phyloP scores from a whole-genome alignment of 2,888 invertebrate genomes.

The Amaurobius ferox region DNA sequence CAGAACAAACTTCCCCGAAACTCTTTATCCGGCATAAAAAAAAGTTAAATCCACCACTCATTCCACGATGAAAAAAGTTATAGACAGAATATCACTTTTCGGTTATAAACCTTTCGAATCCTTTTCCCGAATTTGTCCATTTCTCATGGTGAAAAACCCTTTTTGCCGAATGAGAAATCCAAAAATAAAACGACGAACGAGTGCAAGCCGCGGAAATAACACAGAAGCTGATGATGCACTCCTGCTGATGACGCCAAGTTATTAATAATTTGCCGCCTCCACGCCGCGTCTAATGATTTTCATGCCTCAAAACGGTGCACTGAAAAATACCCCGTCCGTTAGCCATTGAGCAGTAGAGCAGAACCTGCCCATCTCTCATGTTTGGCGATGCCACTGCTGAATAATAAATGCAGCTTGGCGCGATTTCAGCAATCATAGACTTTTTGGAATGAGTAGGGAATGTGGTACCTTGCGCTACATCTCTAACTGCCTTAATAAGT shows the following conservation, averaged over 20 bases:
- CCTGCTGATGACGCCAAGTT: constrained; percentile 53
- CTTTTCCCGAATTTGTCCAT: not conserved
- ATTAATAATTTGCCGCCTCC: constrained; percentile 62
- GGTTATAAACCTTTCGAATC: constrained; percentile 14
- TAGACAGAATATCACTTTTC: not conserved
- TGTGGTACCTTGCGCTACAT: constrained; percentile 20
- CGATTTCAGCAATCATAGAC: constrained; percentile 67
- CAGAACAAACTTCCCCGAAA: too few species aligned
- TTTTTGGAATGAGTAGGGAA: not conserved
- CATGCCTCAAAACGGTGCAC: constrained; percentile 43
- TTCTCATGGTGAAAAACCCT: not conserved
- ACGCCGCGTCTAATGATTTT: constrained; percentile 35
- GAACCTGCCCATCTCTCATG: constrained; percentile 32
- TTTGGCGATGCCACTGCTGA: constrained; percentile 50
- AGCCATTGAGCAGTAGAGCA: constrained; percentile 52
- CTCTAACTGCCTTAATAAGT: constrained; percentile 70
- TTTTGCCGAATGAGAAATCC: constrained; percentile 15
- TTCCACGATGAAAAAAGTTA: constrained; percentile 2
- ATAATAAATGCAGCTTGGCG: constrained; percentile 63
- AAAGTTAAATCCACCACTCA: too few species aligned
- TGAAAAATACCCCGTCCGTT: constrained; percentile 59
- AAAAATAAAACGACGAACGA: not conserved
- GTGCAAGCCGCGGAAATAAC: constrained; percentile 27
- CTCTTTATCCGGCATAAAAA: too few species aligned
- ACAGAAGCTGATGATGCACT: constrained; percentile 33